A percentile compares a stretch with the other conserved stretches of the same genome.
Evolutionary conservation across 1,140 invertebrate genomes (phyloP).

Genomic region (Hestina assimilis): DNA sequence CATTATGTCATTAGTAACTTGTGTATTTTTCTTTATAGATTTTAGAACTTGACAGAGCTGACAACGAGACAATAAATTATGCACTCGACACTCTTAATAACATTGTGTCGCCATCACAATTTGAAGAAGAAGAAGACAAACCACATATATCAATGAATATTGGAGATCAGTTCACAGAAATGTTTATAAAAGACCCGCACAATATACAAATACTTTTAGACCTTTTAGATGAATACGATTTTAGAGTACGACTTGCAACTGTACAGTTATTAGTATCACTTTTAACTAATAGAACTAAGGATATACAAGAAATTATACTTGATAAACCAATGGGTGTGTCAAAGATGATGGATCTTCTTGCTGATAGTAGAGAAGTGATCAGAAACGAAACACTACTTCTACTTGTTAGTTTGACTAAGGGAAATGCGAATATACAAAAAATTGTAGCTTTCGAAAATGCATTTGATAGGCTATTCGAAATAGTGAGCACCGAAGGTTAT

Average conservation of each 20-base stretch:
- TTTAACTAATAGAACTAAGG: slow-evolving; percentile 89
- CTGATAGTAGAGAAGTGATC: slow-evolving; percentile 96
- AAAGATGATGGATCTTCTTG: slow-evolving; percentile 97
- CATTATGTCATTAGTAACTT: not conserved
- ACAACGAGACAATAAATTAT: slow-evolving; percentile 95
- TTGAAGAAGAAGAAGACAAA: slow-evolving; percentile 88
- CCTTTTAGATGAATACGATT: slow-evolving; percentile 97
- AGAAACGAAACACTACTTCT: slow-evolving; percentile 96
- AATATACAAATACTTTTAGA: slow-evolving; percentile 92
- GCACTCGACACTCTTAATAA: slow-evolving; percentile 95
- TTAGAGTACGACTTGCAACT: slow-evolving; percentile 91
- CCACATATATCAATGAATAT: slow-evolving; percentile 81
- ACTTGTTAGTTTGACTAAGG: slow-evolving; percentile 95
- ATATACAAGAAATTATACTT: slow-evolving; percentile 96
- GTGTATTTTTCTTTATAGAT: slow-evolving; percentile 42
- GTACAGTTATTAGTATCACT: slow-evolving; percentile 91
- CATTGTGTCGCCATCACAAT: slow-evolving; percentile 90
- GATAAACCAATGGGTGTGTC: slow-evolving; percentile 98
- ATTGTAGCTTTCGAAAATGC: slow-evolving; percentile 99
- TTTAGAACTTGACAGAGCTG: slow-evolving; percentile 89
- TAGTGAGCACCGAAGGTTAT: slow-evolving; percentile 94
- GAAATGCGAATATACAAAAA: slow-evolving; percentile 99
- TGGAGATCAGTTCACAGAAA: slow-evolving; percentile 98
- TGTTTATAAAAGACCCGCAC: slow-evolving; percentile 95
- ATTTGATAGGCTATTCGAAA: slow-evolving; percentile 96